Conservation (phyloP, 2,797 vertebrate genomes). For the Botia almorhae region DNA sequence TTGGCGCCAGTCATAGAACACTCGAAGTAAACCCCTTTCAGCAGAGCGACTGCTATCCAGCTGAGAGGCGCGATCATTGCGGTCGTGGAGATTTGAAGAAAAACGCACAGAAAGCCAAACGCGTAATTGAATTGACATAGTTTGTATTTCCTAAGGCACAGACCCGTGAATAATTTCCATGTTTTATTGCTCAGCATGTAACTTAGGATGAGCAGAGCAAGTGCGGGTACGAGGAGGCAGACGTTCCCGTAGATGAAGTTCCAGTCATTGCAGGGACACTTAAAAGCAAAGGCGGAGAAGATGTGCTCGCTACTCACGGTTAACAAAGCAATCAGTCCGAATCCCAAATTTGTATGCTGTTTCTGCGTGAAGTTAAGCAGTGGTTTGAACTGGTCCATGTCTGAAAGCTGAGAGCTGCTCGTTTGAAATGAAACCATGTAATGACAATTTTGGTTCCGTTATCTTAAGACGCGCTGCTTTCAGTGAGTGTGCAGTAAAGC, state of each 20-base stretch:
- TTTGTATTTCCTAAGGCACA: conserved; percentile 55
- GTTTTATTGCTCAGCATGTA: conserved; percentile 66
- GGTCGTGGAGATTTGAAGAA: conserved; percentile 45
- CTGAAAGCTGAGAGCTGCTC: background rate
- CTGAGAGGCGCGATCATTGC: conserved; percentile 75
- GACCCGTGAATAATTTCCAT: conserved; percentile 75
- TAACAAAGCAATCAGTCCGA: conserved; percentile 73
- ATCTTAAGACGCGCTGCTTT: background rate
- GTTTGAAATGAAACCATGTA: background rate
- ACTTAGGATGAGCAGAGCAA: conserved; percentile 77
- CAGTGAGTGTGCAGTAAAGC: background rate
- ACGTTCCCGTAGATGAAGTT: conserved; percentile 76
- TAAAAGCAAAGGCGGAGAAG: conserved; percentile 77
- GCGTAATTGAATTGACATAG: conserved; percentile 46
- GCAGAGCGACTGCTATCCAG: conserved; percentile 82
- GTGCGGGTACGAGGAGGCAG: conserved; percentile 81
- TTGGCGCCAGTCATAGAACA: conserved; percentile 74
- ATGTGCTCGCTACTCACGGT: conserved; percentile 75
- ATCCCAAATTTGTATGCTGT: conserved; percentile 66
- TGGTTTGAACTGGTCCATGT: conserved; percentile 71
- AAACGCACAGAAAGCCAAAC: background rate
- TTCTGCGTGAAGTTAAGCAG: conserved; percentile 61
- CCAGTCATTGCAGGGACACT: conserved; percentile 79
- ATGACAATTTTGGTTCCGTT: conserved; percentile 20
- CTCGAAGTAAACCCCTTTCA: conserved; percentile 75